A percentile compares a stretch with the other conserved stretches of the same genome.
Conservation (phyloP, 2,113 vertebrate genomes). For the Heteronetta atricapilla region DNA sequence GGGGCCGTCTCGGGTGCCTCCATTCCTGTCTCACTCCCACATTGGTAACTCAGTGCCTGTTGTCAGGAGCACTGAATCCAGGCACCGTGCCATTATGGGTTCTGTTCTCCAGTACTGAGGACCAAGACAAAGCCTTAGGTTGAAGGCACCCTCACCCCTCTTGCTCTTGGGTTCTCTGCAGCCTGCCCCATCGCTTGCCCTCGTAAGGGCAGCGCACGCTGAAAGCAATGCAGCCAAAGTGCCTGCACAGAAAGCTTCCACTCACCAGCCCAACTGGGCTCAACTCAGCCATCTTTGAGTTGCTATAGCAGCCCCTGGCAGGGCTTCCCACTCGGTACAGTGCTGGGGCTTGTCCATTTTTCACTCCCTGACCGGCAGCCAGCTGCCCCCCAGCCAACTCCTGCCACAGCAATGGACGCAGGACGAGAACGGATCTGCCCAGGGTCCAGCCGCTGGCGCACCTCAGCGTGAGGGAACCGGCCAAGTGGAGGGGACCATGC, state of each 20-base stretch:
- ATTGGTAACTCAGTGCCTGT: background rate
- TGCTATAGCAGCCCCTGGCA: slow-evolving; percentile 18
- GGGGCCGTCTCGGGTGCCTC: background rate
- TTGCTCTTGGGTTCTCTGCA: background rate
- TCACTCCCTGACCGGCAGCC: background rate
- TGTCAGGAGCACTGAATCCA: background rate
- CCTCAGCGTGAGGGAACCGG: background rate
- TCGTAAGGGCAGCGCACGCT: background rate
- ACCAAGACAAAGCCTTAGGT: background rate
- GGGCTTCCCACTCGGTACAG: background rate
- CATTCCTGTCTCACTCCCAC: background rate
- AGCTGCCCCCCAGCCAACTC: background rate
- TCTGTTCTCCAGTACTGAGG: background rate
- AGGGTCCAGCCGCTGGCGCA: background rate
- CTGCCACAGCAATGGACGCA: background rate
- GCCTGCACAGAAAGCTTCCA: background rate
- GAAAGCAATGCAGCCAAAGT: background rate
- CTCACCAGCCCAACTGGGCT: background rate
- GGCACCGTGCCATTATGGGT: background rate
- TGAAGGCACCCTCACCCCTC: background rate
- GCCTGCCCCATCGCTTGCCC: background rate
- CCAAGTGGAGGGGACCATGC: background rate
- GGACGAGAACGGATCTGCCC: background rate
- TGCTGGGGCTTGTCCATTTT: background rate
- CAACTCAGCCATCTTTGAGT: background rate